Evolutionary conservation across 2,797 vertebrate genomes (phyloP).

Genomic region (Pangasius mekongensis): DNA sequence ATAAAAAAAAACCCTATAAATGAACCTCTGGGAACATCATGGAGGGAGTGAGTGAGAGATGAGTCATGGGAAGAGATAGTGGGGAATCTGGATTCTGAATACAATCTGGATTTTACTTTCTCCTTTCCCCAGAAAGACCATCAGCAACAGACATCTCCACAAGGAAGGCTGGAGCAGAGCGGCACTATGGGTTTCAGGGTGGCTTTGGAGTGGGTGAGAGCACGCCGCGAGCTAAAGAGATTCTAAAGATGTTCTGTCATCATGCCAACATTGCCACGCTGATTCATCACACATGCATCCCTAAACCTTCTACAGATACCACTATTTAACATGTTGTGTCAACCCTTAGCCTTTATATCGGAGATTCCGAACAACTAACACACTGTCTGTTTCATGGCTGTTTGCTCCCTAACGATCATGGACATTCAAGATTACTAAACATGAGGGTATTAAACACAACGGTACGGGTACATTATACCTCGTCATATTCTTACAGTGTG

Average conservation of each 20-base stretch:
- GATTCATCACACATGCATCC: constrained; percentile 40
- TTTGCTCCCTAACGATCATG: constrained; percentile 12
- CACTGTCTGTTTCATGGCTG: constrained; percentile 22
- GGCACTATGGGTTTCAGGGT: constrained; percentile 62
- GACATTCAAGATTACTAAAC: constrained; percentile 8
- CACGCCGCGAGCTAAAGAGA: constrained; percentile 38
- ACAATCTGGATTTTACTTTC: constrained; percentile 38
- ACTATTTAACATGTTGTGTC: constrained; percentile 54
- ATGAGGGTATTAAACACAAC: background rate
- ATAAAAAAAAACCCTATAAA: background rate
- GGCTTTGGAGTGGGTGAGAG: constrained; percentile 60
- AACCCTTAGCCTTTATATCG: constrained; percentile 57
- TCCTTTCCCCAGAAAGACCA: constrained; percentile 1
- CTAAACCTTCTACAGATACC: constrained; percentile 45
- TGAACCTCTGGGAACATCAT: constrained; percentile 24
- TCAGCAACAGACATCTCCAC: constrained; percentile 29
- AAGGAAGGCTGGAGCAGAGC: constrained; percentile 15
- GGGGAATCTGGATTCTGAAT: constrained; percentile 6
- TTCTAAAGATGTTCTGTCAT: constrained; percentile 12
- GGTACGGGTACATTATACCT: background rate
- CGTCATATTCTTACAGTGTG: background rate
- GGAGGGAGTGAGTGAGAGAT: constrained; percentile 39
- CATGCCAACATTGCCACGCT: constrained; percentile 10
- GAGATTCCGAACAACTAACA: constrained; percentile 44
- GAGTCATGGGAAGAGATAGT: constrained; percentile 43